These are phyloP conservation scores for Lepidotrigona ventralis DNA, from an alignment of 1,140 invertebrate genomes.

Conservation along the genomic window DNA sequence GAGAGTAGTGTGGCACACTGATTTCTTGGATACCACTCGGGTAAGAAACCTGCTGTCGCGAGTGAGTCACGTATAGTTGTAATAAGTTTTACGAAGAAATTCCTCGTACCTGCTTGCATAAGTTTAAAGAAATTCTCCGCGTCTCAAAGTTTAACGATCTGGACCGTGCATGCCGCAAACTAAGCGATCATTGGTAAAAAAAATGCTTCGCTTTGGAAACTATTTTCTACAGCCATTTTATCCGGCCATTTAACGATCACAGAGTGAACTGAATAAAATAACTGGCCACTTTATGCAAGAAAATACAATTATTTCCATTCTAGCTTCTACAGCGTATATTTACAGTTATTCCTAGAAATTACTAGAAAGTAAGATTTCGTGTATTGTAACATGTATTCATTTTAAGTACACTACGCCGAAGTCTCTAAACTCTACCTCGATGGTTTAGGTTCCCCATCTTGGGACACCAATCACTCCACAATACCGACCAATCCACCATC, in stretches of 20 bases:
- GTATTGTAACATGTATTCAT: constrained; percentile 31
- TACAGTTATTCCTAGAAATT: neutral
- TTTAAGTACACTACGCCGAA: constrained; percentile 48
- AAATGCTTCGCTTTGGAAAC: neutral
- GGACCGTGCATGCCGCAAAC: neutral
- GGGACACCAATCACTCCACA: constrained; percentile 49
- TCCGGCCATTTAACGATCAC: neutral
- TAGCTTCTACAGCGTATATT: no score
- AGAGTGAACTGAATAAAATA: neutral
- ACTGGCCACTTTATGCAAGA: neutral
- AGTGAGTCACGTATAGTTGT: constrained; percentile 33
- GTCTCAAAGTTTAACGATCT: neutral
- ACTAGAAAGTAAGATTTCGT: no score
- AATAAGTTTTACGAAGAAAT: constrained; percentile 45
- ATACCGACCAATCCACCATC: constrained; percentile 48
- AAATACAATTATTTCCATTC: no score
- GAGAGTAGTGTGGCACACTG: constrained; percentile 57
- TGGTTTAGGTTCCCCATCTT: constrained; percentile 50
- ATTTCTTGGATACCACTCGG: constrained; percentile 56
- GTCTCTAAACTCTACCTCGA: constrained; percentile 47
- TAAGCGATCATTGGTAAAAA: neutral
- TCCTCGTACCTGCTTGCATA: neutral
- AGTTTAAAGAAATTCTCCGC: neutral
- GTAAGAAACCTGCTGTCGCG: constrained; percentile 22
- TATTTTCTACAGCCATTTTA: neutral